A percentile compares a stretch with the other conserved stretches of the same genome.
Evolutionary conservation across 1,140 invertebrate genomes (phyloP).

Genomic region (Neodiprion pinetum): DNA sequence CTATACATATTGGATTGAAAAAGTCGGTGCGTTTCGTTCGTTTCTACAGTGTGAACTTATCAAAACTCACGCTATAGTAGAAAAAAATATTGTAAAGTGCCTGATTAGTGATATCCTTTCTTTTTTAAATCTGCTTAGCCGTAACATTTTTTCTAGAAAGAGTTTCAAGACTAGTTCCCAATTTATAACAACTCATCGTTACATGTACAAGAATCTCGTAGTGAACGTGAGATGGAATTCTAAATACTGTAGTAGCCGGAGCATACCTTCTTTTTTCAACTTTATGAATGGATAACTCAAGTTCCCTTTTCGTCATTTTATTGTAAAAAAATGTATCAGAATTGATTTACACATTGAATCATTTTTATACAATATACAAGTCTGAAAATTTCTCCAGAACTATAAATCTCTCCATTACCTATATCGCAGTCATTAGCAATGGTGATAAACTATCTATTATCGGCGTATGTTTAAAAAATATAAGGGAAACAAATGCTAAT

Average conservation of each 20-base stretch:
- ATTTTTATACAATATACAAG: neutral
- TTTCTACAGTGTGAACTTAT: neutral
- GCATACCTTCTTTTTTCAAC: slow-evolving; percentile 23
- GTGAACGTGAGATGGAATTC: slow-evolving; percentile 8
- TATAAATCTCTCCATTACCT: neutral
- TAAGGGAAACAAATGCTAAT: neutral
- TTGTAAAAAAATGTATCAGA: neutral
- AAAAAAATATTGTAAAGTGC: slow-evolving; percentile 57
- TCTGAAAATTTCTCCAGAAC: neutral
- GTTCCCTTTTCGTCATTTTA: neutral
- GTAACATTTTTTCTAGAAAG: slow-evolving; percentile 31
- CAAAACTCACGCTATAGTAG: slow-evolving; percentile 29
- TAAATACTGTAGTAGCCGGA: neutral
- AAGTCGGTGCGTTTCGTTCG: neutral
- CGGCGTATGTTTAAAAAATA: neutral
- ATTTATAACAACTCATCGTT: neutral
- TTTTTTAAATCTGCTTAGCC: slow-evolving; percentile 35
- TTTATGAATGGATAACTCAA: slow-evolving; percentile 28
- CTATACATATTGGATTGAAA: neutral
- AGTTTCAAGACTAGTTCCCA: slow-evolving; percentile 11
- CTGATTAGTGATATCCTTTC: slow-evolving; percentile 55
- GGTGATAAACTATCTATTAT: neutral
- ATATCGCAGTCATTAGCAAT: neutral
- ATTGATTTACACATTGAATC: neutral
- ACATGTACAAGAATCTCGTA: neutral